These are phyloP conservation scores for Mimachlamys varia DNA, from an alignment of 2,888 invertebrate genomes.

Conservation along the genomic window DNA sequence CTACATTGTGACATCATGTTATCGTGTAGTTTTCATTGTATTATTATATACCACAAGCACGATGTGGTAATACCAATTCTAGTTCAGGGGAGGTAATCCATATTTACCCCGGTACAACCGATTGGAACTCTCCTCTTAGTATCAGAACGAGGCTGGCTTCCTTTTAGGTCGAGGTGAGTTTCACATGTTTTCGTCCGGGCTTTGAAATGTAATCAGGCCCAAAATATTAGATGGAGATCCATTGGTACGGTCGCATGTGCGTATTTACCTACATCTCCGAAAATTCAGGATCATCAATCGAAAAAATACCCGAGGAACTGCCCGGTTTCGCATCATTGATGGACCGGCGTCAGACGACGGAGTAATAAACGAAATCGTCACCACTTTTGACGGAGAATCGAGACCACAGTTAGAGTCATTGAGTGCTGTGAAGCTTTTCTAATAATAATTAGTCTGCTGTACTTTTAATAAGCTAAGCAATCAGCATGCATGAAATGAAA, in stretches of 20 bases:
- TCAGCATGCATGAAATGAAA: too few relatives aligned
- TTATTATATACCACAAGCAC: too few relatives aligned
- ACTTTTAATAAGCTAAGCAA: too few relatives aligned
- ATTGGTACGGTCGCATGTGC: not conserved
- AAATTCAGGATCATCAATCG: not conserved
- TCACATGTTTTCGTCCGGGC: not conserved
- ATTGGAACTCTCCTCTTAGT: not conserved
- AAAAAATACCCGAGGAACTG: not conserved
- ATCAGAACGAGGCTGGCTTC: conserved; percentile 20
- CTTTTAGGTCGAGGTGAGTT: not conserved
- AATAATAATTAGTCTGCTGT: too few relatives aligned
- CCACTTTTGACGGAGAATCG: conserved; percentile 28
- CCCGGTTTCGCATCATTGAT: not conserved
- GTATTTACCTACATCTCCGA: not conserved
- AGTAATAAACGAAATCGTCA: not conserved
- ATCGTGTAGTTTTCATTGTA: too few relatives aligned
- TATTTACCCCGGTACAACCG: not conserved
- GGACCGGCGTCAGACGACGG: not conserved
- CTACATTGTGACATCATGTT: too few relatives aligned
- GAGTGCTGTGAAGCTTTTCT: too few relatives aligned
- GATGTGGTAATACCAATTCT: too few relatives aligned
- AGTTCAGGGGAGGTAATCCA: not conserved
- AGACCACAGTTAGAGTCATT: too few relatives aligned
- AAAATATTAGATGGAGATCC: not conserved
- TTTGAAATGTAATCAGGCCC: not conserved